These are phyloP conservation scores for Erpobdella octoculata DNA, from an alignment of 2,888 invertebrate species.

Conservation along the genomic window DNA sequence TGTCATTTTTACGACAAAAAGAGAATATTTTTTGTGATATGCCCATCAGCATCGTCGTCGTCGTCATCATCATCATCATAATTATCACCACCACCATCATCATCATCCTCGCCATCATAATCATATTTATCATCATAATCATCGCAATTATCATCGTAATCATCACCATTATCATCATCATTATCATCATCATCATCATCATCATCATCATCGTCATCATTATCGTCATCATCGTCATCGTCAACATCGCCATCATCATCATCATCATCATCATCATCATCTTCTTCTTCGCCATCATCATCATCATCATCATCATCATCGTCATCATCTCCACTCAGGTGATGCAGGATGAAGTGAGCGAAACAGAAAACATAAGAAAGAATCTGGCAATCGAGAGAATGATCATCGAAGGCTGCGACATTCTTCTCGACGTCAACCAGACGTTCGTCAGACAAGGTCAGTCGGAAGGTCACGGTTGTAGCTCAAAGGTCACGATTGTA, in stretches of 20 bases:
- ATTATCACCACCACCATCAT: neutral
- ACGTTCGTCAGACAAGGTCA: constrained; percentile 79
- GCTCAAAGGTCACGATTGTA: no score
- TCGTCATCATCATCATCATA: neutral
- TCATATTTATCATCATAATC: neutral
- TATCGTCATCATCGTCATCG: constrained; percentile 1
- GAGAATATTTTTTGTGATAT: neutral
- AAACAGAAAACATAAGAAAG: constrained; percentile 82
- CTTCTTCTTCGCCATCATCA: neutral
- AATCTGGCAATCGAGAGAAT: constrained; percentile 83
- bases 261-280: constrained; percentile 13
- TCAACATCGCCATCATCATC: neutral
- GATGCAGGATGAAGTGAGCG: constrained; percentile 81
- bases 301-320: constrained; percentile 54
- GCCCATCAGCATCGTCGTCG: neutral
- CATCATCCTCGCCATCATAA: neutral
- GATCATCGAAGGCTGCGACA: constrained; percentile 88
- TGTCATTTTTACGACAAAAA: no score
- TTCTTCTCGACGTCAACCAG: constrained; percentile 81
- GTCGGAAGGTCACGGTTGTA: neutral
- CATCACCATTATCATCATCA: neutral
- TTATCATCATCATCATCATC: neutral
- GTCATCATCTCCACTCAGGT: constrained; percentile 73
- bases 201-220: constrained; percentile 7
- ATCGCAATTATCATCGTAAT: neutral